Evolutionary conservation across 2,888 invertebrate species (phyloP), one percentile per base, ranked within the genome.

Genomic region (Meliscaeva auricollis): DNA sequence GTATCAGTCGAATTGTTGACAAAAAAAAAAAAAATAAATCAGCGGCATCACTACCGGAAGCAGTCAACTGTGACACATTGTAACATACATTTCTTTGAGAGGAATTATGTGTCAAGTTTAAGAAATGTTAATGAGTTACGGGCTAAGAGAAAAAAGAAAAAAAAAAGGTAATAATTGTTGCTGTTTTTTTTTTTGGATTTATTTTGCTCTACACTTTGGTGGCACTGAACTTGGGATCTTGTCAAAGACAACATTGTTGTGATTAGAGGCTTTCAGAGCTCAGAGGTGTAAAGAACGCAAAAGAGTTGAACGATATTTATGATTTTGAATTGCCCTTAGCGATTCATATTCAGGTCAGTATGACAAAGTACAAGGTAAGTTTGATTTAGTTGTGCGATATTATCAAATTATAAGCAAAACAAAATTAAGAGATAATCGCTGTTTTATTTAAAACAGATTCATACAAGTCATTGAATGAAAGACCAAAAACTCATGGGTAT

Each of bases 91-190:
- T 68, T 3, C 6, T 54, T 30, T 26, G 5, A 38, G 5, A 1
- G n/a, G 26, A 58, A 79, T 79, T 70, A 30, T 75, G 70, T 84
- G 84, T 79, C 84, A 84, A 84, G 79, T 70, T 74, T 84, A 66
- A 15, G n/a, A 69, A 75, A 84, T 79, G 75, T 41, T 73, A 79
- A 84, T 79, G 8, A 70, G 38, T 32, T 13, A 22, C 9, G 50
- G 74, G 78, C 74, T 32, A 48, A 11, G 2, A 1, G 35, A 38
- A 32, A 30, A 56, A 13, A 35, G 20, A 62, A 66, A 72, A 66
- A 66, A 62, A n/a, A n/a, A n/a, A n/a, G n/a, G n/a, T 60, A 66
- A 50, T 66, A 60, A 41, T 44, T 44, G 62, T 66, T 58, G 35
- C 11, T 58, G 15, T 32, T 38, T 38, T 26, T 3, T 26, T 26